A percentile compares a stretch with the other conserved stretches of the same genome.
phyloP scores from a whole-genome alignment of 2,888 invertebrate genomes.

The Sphaerophoria rueppellii region DNA sequence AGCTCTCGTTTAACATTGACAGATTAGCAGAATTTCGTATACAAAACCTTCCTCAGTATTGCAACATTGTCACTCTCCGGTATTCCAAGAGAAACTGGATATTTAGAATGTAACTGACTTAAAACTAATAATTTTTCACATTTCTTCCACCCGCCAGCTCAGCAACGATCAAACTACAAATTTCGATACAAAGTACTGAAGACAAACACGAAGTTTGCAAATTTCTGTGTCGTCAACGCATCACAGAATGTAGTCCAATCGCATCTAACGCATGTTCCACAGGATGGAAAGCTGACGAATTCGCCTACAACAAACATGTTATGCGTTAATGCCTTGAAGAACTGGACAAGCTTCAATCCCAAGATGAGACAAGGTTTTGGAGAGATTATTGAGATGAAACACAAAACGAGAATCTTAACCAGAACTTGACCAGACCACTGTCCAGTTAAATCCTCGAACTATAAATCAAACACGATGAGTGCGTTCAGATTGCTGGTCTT shows the following conservation, averaged over 20 bases:
- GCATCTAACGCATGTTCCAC: slow-evolving; percentile 17
- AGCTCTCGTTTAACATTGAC: background rate
- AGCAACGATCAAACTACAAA: background rate
- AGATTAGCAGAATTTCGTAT: background rate
- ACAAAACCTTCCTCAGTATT: slow-evolving; percentile 9
- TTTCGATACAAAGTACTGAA: background rate
- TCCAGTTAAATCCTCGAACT: no score
- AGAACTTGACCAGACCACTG: no score
- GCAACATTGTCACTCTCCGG: slow-evolving; percentile 36
- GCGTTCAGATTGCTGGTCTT: no score
- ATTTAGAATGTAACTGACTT: slow-evolving; percentile 41
- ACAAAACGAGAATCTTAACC: no score
- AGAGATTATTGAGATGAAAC: no score
- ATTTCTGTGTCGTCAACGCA: slow-evolving; percentile 36
- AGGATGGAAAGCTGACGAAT: slow-evolving; percentile 35
- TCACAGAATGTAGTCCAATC: slow-evolving; percentile 43
- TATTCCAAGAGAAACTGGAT: slow-evolving; percentile 35
- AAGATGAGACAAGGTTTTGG: no score
- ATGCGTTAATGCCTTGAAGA: no score
- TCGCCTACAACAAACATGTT: slow-evolving; percentile 12
- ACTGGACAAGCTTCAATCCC: no score
- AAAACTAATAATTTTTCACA: slow-evolving; percentile 37
- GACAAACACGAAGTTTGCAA: background rate
- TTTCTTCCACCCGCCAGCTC: background rate
- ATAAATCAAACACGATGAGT: no score